phyloP scores from a whole-genome alignment of 1,140 invertebrate species.

The Drosophila leontia region DNA sequence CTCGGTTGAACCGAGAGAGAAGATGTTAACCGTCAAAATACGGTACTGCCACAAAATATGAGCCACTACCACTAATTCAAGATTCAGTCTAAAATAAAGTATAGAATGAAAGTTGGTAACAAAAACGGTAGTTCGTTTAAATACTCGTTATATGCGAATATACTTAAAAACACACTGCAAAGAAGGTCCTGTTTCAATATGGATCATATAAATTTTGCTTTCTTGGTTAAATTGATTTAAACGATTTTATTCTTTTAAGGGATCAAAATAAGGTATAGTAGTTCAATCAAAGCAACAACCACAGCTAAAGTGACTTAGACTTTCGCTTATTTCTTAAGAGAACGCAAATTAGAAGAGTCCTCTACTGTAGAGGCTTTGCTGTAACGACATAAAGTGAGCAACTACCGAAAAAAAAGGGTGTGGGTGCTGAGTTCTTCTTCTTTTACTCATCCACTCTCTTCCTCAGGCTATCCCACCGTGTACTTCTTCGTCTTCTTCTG shows the following conservation, averaged over 20 bases:
- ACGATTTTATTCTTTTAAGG: too few relatives aligned
- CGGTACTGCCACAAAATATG: slow-evolving; percentile 2
- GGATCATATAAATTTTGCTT: too few relatives aligned
- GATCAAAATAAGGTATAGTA: too few relatives aligned
- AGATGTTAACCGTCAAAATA: slow-evolving; percentile 1
- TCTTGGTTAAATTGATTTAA: too few relatives aligned
- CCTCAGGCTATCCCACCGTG: background rate
- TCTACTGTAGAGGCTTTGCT: background rate
- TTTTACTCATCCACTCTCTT: slow-evolving; percentile 6
- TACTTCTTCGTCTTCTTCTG: slow-evolving; percentile 1
- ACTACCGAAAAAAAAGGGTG: slow-evolving; percentile 9
- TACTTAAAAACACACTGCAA: too few relatives aligned
- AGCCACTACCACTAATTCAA: background rate
- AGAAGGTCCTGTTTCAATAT: too few relatives aligned
- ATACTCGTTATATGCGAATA: background rate
- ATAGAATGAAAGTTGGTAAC: too few relatives aligned
- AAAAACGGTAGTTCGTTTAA: background rate
- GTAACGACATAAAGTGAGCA: slow-evolving; percentile 14
- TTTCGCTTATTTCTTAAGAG: too few relatives aligned
- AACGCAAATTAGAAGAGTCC: background rate
- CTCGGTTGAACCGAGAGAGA: too few relatives aligned
- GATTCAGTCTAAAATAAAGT: too few relatives aligned
- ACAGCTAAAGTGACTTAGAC: too few relatives aligned
- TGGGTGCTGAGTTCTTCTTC: slow-evolving; percentile 20
- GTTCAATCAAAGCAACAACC: too few relatives aligned